These are phyloP conservation scores for Epinotia brunnichana DNA, from an alignment of 2,888 invertebrate genomes.

Conservation along the genomic window DNA sequence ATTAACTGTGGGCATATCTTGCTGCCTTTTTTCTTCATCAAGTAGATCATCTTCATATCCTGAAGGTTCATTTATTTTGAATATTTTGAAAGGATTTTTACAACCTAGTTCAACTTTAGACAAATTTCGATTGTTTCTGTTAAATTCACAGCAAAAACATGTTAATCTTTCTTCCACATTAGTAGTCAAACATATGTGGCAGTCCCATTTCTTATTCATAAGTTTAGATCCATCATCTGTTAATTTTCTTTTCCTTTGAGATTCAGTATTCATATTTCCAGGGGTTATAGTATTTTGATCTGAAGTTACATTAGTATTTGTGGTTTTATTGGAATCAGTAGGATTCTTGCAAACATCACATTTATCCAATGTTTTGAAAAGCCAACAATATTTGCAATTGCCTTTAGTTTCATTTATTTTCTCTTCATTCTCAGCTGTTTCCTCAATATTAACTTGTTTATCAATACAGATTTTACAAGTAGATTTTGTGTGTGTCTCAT, in stretches of 20 bases:
- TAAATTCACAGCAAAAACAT: conserved; percentile 63
- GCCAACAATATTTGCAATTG: conserved; percentile 34
- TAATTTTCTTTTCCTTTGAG: conserved; percentile 44
- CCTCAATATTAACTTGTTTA: conserved; percentile 4
- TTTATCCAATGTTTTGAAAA: conserved; percentile 24
- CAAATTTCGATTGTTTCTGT: conserved; percentile 32
- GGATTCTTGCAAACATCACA: conserved; percentile 27
- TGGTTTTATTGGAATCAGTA: neutral
- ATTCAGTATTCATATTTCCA: neutral
- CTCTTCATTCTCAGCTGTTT: neutral
- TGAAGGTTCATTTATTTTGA: neutral
- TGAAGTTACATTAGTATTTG: neutral
- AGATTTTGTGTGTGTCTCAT: conserved; percentile 50
- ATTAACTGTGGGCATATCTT: neutral
- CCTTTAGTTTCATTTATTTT: neutral
- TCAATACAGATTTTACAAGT: conserved; percentile 49
- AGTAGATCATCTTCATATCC: neutral
- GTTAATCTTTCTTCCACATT: conserved; percentile 53
- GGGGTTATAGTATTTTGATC: neutral
- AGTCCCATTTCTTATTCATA: conserved; percentile 58
- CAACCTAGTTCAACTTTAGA: conserved; percentile 48
- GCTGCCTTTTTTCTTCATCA: neutral
- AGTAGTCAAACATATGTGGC: conserved; percentile 59
- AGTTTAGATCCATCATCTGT: neutral
- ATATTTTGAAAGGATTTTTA: conserved; percentile 14